These are phyloP conservation scores for Anaspis maculata DNA, from an alignment of 2,888 invertebrate species.

Conservation along the genomic window DNA sequence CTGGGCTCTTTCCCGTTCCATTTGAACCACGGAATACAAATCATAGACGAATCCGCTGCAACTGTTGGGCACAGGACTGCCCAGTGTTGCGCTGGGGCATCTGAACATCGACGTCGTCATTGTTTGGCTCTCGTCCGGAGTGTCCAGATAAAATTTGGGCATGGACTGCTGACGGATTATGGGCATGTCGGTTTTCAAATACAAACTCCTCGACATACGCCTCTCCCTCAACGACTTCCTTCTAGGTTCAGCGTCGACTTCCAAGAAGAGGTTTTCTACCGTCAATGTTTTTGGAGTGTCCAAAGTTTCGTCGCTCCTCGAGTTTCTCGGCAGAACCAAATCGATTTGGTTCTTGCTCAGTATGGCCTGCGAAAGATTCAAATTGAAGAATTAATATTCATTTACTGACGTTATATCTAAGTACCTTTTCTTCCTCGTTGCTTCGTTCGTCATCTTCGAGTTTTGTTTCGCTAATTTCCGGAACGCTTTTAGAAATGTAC, in stretches of 20 bases:
- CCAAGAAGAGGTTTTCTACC: no score
- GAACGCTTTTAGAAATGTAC: slow-evolving; percentile 12
- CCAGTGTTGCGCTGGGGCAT: slow-evolving; percentile 27
- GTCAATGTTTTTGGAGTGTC: neutral
- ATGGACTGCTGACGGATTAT: slow-evolving; percentile 39
- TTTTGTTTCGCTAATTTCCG: slow-evolving; percentile 14
- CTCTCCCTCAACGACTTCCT: slow-evolving; percentile 36
- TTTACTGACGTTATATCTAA: neutral
- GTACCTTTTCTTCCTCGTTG: slow-evolving; percentile 6
- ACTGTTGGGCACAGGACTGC: slow-evolving; percentile 32
- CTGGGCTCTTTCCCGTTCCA: slow-evolving; percentile 32
- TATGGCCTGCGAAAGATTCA: slow-evolving; percentile 8
- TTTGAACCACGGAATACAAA: slow-evolving; percentile 39
- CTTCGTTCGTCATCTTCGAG: slow-evolving; percentile 12
- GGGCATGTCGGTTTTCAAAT: slow-evolving; percentile 34
- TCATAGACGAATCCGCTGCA: slow-evolving; percentile 31
- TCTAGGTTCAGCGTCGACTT: slow-evolving; percentile 22
- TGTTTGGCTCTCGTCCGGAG: slow-evolving; percentile 34
- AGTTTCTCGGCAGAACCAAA: neutral
- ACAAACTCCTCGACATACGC: slow-evolving; percentile 36
- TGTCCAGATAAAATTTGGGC: slow-evolving; percentile 41
- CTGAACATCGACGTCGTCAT: slow-evolving; percentile 26
- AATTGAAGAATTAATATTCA: slow-evolving; percentile 1
- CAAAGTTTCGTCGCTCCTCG: slow-evolving; percentile 6
- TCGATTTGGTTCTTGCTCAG: neutral